These are phyloP conservation scores for Gastrophysa polygoni DNA, from an alignment of 2,888 invertebrate species.

Conservation along the genomic window DNA sequence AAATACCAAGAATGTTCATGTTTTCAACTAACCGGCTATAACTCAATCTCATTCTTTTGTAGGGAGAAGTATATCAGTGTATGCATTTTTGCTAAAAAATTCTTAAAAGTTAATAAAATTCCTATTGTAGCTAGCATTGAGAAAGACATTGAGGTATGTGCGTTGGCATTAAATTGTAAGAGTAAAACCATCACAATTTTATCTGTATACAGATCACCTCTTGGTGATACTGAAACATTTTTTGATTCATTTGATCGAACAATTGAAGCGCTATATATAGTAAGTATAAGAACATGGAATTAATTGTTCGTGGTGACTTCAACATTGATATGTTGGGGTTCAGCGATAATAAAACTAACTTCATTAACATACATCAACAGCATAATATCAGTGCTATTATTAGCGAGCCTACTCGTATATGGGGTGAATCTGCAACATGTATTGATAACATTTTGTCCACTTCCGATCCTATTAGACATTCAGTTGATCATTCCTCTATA, in stretches of 20 bases:
- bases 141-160: background rate
- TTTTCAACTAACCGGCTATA: background rate
- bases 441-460: constrained; percentile 4
- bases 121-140: too few relatives aligned
- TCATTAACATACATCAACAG: background rate
- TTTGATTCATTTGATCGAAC: background rate
- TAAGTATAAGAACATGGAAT: background rate
- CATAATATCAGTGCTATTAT: background rate
- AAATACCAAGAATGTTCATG: background rate
- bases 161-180: background rate
- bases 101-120: too few relatives aligned
- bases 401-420: constrained; percentile 2
- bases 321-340: background rate
- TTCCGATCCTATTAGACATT: background rate
- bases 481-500: background rate
- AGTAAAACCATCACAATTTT: background rate
- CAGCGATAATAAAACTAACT: background rate
- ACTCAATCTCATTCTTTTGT: background rate
- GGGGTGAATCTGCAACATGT: constrained; percentile 4
- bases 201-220: background rate
- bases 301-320: background rate
- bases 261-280: background rate
- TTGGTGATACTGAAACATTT: background rate
- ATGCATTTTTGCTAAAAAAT: too few relatives aligned
- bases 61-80: too few relatives aligned